phyloP scores from a whole-genome alignment of 2,888 invertebrate genomes.

The Elmis aenea region DNA sequence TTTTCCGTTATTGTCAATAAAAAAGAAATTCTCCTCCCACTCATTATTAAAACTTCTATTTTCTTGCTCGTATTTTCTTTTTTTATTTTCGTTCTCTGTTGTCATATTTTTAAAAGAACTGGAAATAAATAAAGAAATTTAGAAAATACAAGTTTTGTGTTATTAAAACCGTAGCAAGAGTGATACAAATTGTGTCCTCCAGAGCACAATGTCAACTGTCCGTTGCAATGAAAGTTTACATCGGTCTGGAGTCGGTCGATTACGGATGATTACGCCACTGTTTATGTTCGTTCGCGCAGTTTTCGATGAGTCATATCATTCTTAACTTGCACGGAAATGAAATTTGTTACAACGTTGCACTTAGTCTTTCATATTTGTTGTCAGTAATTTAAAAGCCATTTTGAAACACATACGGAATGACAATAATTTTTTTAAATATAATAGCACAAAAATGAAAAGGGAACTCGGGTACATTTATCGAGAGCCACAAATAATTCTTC shows the following conservation, averaged over 20 bases:
- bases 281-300: too few relatives aligned
- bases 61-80: constrained; percentile 12
- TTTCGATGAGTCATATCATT: constrained; percentile 12
- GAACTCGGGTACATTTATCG: too few relatives aligned
- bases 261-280: constrained; percentile 9
- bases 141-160: constrained; percentile 13
- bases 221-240: constrained; percentile 21
- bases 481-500: too few relatives aligned
- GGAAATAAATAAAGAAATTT: constrained; percentile 7
- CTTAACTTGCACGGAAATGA: too few relatives aligned
- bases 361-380: too few relatives aligned
- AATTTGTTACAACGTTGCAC: too few relatives aligned
- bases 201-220: constrained; percentile 18
- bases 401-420: too few relatives aligned
- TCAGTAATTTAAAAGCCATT: too few relatives aligned
- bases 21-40: constrained; percentile 15
- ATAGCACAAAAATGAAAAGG: too few relatives aligned
- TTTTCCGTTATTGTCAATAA: constrained; percentile 33
- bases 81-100: constrained; percentile 5
- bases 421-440: too few relatives aligned
- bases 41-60: constrained; percentile 14
- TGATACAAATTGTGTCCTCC: too few relatives aligned
- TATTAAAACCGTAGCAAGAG: too few relatives aligned
- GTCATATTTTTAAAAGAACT: constrained; percentile 13
- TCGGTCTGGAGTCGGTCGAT: constrained; percentile 15